Evolutionary conservation across 2,888 invertebrate genomes (phyloP), one percentile per base, ranked within the genome.

Genomic region (Hoplodrina blanda): DNA sequence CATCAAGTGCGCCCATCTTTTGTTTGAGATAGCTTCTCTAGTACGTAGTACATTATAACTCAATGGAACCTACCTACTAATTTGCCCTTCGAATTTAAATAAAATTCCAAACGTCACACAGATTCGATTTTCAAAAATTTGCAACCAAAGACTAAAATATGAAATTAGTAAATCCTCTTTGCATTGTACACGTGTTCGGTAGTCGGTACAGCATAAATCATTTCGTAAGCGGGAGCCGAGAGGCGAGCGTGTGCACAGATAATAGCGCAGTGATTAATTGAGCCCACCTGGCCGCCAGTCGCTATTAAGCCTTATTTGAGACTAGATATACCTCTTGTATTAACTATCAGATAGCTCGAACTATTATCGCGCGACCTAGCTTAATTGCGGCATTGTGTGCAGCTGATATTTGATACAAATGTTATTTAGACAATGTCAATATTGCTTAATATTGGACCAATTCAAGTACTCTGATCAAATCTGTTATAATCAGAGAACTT

Each of bases 241-340:
- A 50, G 15, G 60, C 30, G 20, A 77, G 60, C 65, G 55, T 69
- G 69, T 73, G 78, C 65, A 69, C 64, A 73, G 80, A 78, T 82
- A 83, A 82, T 82, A 78, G 70, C 46, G 63, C 53, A 69, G 69
- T 85, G 87, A 87, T 87, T 82, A 84, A 87, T 87, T 69, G 78
- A 62, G 73, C 80, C 80, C 86, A 86, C 85, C 87, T 88, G 87
- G 83, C 69, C 73, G 59, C 83, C 71, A 74, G 73, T 76, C 37
- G 63, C 63, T 46, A 74, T 79, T 79, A 70, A 61, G 69, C 68
- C 80, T 67, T 74, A 81, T 74, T 84, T 72, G 80, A 71, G 54
- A 68, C 55, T 69, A 50, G 53, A 65, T 63, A 73, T 41, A 62
- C 54, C 46, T 62, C 53, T 50, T 25, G 46, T 61, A 61, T 55